Conservation (phyloP, 2,888 invertebrate species). For the Diarsia dahlii region DNA sequence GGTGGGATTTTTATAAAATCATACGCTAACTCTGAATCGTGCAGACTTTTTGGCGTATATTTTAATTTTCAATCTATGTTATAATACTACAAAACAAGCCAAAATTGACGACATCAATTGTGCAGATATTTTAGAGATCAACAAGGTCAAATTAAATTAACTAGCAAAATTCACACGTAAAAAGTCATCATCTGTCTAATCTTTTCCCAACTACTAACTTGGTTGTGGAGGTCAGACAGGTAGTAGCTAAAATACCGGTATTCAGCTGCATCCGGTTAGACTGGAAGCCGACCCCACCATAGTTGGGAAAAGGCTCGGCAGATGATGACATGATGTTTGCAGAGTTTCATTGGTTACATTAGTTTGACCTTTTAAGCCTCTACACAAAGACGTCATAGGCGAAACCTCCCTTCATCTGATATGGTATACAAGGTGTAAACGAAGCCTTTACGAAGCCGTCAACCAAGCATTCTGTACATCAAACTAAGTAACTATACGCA, state of each 20-base stretch:
- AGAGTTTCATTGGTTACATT: not conserved
- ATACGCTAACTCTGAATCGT: not conserved
- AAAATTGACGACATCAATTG: slow-evolving; percentile 1
- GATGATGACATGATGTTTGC: no score
- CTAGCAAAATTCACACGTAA: not conserved
- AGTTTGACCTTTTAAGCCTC: not conserved
- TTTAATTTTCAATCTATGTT: not conserved
- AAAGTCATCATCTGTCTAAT: not conserved
- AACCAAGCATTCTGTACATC: no score
- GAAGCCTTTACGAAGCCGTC: no score
- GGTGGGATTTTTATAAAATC: not conserved
- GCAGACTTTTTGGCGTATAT: not conserved
- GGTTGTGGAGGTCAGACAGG: no score
- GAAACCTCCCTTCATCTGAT: slow-evolving; percentile 25
- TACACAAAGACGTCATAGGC: slow-evolving; percentile 15
- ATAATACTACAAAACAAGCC: slow-evolving; percentile 15
- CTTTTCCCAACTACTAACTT: not conserved
- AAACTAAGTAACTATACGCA: no score
- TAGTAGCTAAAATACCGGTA: no score
- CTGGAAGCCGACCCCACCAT: no score
- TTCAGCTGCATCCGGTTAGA: no score
- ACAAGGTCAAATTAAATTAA: slow-evolving; percentile 1
- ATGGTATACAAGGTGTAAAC: slow-evolving; percentile 22
- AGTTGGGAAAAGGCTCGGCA: no score
- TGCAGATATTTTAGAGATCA: not conserved